Percentiles rank a stretch among this genome's conserved stretches.
Evolutionary conservation across 2,888 invertebrate genomes (phyloP).

Genomic region (Idaea aversata): DNA sequence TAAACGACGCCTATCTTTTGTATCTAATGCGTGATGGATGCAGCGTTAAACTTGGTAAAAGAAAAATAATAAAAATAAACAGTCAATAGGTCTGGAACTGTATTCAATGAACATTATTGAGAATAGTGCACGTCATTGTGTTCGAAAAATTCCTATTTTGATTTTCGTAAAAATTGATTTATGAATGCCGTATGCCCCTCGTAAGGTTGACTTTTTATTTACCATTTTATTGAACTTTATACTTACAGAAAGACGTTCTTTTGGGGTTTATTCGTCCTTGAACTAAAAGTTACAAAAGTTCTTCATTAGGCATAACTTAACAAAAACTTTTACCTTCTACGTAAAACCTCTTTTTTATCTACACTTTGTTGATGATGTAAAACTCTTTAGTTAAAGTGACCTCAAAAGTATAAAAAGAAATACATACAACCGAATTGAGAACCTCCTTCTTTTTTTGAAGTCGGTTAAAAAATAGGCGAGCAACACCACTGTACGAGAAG

Average conservation of each 20-base stretch:
- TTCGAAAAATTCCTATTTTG: constrained; percentile 52
- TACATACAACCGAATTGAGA: no score
- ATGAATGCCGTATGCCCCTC: constrained; percentile 54
- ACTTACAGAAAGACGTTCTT: background rate
- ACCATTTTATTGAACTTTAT: background rate
- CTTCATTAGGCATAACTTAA: background rate
- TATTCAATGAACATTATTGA: constrained; percentile 47
- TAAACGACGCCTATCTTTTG: constrained; percentile 78
- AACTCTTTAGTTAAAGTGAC: no score
- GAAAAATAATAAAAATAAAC: constrained; percentile 56
- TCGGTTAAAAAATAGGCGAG: no score
- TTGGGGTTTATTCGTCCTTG: constrained; percentile 14
- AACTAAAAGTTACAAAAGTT: background rate
- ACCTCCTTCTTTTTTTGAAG: no score
- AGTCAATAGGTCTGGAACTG: constrained; percentile 52
- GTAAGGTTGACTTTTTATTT: constrained; percentile 29
- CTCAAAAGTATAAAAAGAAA: no score
- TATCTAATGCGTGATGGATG: constrained; percentile 73
- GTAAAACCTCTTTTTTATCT: no score
- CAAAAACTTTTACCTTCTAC: no score
- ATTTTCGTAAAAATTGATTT: constrained; percentile 27
- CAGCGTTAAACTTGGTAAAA: constrained; percentile 61
- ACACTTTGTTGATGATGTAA: no score
- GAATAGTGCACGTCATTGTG: constrained; percentile 51
- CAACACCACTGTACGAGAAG: no score